Conservation (phyloP, 2,888 invertebrate genomes). For the Hirudinaria manillensis region DNA sequence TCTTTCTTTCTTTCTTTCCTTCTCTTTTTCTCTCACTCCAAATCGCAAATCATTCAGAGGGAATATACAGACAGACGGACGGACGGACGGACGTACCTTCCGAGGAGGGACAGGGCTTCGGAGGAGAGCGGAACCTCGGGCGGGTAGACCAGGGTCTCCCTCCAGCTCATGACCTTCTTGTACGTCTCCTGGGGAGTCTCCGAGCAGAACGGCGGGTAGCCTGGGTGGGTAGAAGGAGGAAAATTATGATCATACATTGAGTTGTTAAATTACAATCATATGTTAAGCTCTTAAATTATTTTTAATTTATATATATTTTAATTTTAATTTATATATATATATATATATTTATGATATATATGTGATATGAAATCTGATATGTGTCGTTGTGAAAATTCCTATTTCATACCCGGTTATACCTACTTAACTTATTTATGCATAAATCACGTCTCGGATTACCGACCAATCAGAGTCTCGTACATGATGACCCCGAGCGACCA, state of each 20-base stretch:
- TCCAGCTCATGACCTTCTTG: conserved; percentile 96
- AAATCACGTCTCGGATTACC: no score
- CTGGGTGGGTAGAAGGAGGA: conserved; percentile 51
- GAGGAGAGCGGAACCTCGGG: conserved; percentile 98
- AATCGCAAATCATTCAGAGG: background rate
- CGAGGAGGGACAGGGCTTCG: conserved; percentile 87
- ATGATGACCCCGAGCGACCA: conserved; percentile 99
- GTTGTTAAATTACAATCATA: background rate
- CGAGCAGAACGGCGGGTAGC: conserved; percentile 98
- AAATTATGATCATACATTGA: background rate
- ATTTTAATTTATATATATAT: no score
- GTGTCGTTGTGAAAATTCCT: no score
- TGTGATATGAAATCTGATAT: no score
- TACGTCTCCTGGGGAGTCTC: conserved; percentile 96
- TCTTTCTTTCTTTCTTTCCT: no score
- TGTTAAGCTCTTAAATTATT: background rate
- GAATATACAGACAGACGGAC: conserved; percentile 3
- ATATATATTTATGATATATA: no score
- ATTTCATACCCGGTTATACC: no score
- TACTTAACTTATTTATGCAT: no score
- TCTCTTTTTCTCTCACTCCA: no score
- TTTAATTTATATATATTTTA: no score
- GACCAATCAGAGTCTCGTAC: conserved; percentile 98
- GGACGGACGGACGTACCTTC: background rate
- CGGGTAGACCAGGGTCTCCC: conserved; percentile 89